Conservation (phyloP, 2,113 vertebrate species). For the Condylura cristata region DNA sequence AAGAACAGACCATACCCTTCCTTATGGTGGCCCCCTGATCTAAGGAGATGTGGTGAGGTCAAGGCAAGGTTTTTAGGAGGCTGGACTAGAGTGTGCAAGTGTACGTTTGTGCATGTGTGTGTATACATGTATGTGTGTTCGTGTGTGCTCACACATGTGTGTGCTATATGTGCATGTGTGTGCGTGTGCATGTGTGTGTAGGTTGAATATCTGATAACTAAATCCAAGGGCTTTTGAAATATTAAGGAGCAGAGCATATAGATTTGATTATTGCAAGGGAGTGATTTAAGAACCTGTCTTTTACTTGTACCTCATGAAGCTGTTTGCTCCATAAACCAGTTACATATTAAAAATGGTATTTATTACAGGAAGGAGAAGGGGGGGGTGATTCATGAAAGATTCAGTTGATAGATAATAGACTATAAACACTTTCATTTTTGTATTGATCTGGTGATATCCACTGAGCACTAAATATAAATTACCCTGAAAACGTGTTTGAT, state of each 20-base stretch:
- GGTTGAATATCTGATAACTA: neutral
- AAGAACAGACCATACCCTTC: neutral
- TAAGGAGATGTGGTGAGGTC: neutral
- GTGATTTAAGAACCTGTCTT: neutral
- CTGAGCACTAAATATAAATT: neutral
- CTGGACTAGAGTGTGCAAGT: neutral
- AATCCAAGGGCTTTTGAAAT: neutral
- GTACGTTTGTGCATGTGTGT: neutral
- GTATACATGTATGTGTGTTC: no score
- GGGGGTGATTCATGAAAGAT: neutral
- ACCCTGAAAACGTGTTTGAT: neutral
- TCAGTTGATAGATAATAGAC: neutral
- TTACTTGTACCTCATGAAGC: conserved; percentile 10
- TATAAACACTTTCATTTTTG: neutral
- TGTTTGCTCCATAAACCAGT: neutral
- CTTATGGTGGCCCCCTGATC: neutral
- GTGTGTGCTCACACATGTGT: no score
- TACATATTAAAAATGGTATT: neutral
- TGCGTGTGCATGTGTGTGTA: neutral
- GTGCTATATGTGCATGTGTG: neutral
- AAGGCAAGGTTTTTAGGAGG: neutral
- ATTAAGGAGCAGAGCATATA: neutral
- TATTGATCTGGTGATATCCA: neutral
- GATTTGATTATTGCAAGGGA: neutral
- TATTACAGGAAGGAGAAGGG: neutral